phyloP scores from a whole-genome alignment of 2,888 invertebrate species.

The Watsonalla binaria region DNA sequence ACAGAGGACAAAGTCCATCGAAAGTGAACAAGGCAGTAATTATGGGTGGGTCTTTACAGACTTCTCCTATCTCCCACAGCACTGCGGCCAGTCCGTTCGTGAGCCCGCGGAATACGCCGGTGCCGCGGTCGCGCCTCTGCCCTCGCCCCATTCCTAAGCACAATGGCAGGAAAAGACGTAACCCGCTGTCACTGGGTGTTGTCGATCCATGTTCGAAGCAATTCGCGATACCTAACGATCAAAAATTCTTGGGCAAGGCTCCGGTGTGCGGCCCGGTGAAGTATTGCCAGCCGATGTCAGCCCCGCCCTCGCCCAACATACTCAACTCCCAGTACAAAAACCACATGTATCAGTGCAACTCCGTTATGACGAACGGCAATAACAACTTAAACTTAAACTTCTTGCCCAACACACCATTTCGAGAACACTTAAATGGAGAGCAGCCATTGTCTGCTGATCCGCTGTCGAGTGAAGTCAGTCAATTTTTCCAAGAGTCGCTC shows the following conservation, averaged over 20 bases:
- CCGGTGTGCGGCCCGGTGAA: conserved; percentile 48
- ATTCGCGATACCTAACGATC: conserved; percentile 69
- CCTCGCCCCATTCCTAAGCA: conserved; percentile 72
- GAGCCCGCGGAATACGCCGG: conserved; percentile 87
- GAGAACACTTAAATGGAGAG: conserved; percentile 68
- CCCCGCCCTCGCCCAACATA: conserved; percentile 83
- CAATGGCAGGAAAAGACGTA: conserved; percentile 57
- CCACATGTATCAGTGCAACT: conserved; percentile 68
- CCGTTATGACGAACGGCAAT: conserved; percentile 55
- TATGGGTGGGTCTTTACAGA: conserved; percentile 65
- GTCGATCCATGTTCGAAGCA: conserved; percentile 50
- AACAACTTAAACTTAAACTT: conserved; percentile 66
- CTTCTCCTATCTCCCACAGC: conserved; percentile 78
- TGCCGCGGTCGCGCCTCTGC: conserved; percentile 81
- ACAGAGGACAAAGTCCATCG: conserved; percentile 58
- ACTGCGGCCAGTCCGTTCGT: conserved; percentile 89
- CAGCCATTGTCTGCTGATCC: conserved; percentile 71
- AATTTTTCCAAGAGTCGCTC: conserved; percentile 77
- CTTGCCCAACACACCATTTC: conserved; percentile 58
- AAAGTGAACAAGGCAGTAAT: conserved; percentile 53
- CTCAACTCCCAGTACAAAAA: conserved; percentile 66
- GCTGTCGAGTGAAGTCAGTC: conserved; percentile 79
- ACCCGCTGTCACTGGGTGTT: conserved; percentile 53
- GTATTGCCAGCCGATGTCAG: conserved; percentile 80
- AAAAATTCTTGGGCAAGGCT: conserved; percentile 56